A percentile compares a stretch with the other conserved stretches of the same genome.
Evolutionary conservation across 2,113 vertebrate genomes (phyloP).

Genomic region (Ctenomys sociabilis): DNA sequence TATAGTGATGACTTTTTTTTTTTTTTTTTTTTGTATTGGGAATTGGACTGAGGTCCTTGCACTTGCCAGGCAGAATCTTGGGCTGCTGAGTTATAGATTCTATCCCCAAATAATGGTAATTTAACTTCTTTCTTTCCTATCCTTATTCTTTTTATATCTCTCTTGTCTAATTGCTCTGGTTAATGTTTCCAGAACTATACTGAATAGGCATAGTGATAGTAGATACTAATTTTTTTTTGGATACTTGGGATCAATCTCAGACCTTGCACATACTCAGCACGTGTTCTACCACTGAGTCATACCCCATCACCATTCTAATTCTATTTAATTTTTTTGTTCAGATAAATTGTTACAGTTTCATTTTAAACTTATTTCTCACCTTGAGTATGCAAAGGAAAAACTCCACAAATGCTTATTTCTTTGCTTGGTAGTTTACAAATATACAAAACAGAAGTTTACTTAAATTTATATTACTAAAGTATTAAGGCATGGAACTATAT

Average conservation of each 20-base stretch:
- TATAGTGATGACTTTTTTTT: too few relatives aligned
- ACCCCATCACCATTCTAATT: not conserved
- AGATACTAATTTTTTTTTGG: not conserved
- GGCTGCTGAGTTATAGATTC: too few relatives aligned
- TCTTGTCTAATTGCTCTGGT: too few relatives aligned
- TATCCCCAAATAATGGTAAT: too few relatives aligned
- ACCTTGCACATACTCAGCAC: not conserved
- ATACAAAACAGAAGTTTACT: constrained; percentile 92
- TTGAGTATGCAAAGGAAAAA: constrained; percentile 92
- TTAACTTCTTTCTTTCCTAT: too few relatives aligned
- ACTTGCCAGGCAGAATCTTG: too few relatives aligned
- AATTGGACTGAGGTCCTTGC: too few relatives aligned
- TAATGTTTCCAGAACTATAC: too few relatives aligned
- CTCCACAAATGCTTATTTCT: constrained; percentile 88
- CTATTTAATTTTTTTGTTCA: constrained; percentile 66
- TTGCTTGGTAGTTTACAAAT: constrained; percentile 92
- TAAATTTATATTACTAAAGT: constrained; percentile 93
- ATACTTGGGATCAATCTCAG: not conserved
- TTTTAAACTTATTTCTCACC: constrained; percentile 79
- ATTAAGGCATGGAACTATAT: constrained; percentile 90
- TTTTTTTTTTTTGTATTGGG: too few relatives aligned
- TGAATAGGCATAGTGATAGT: too few relatives aligned
- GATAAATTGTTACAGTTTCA: constrained; percentile 91
- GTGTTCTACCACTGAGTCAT: not conserved
- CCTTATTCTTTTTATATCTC: too few relatives aligned